Evolutionary conservation across 2,888 invertebrate species (phyloP), one percentile per base, ranked within the genome.

Genomic region (Leucozona laternaria): DNA sequence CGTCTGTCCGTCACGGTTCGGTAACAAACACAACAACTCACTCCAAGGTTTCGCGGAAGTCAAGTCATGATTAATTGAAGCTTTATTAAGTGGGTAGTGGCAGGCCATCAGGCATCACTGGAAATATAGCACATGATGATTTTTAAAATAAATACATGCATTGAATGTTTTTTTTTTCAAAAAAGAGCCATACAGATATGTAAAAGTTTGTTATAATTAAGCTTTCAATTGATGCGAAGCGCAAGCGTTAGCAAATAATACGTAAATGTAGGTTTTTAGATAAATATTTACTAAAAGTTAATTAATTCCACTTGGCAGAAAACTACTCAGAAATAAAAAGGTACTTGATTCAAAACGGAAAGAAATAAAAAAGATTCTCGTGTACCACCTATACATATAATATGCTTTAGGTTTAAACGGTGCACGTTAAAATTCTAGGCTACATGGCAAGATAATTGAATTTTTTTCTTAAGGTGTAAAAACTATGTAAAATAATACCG

Each of bases 1-100:
- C 71, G 79, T 84, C 76, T 80, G 76, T 84, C 75, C 70, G 79
- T 84, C 84, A 84, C 84, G 84, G 60, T 75, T 76, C 43, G 79
- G 34, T 76, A 48, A 76, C 48, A 60, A 71, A 71, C 62, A 62
- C 57, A 75, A 79, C 20, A 79, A 50, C 48, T 31, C 62, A 71
- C 34, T 64, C 50, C 84, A 84, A 84, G 84, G 84, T 79, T 79
- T 79, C 64, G 43, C 84, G 79, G 84, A 71, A 84, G 66, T 48
- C 66, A 31, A 48, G 76, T 76, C 75, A 66, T 80, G 79, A 84
- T 84, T 76, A 84, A 84, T 84, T 76, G 58, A 71, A 66, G 62
- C 71, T 80, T 76, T 66, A 50, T 73, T 80, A 66, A 53, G 76
- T 76, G 71, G 76, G 75, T 17, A 70, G 31, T 15, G 10, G n/a